Conservation (phyloP, 2,113 vertebrate genomes). For the Coptodon rendalli region DNA sequence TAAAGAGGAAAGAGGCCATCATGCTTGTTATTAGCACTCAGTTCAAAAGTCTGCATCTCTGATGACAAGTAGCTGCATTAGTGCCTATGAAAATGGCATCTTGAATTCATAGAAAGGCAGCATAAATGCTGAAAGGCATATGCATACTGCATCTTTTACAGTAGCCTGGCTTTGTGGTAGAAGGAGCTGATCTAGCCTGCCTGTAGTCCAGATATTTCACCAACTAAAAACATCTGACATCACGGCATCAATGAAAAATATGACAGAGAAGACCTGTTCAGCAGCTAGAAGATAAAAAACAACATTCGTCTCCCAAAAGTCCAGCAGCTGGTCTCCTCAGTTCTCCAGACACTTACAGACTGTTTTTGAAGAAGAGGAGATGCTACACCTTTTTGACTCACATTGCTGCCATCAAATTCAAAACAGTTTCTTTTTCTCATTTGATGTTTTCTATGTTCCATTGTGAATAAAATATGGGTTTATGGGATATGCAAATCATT, state of each 20-base stretch:
- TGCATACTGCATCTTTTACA: background rate
- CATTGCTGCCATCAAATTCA: background rate
- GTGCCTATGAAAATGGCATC: background rate
- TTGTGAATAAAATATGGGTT: background rate
- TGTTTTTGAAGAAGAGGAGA: background rate
- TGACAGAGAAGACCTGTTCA: background rate
- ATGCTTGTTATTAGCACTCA: background rate
- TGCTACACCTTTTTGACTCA: background rate
- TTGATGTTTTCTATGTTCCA: background rate
- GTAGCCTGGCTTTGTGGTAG: background rate
- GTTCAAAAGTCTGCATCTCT: background rate
- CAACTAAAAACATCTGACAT: background rate
- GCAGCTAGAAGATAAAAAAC: background rate
- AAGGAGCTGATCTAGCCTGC: background rate
- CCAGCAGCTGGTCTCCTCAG: background rate
- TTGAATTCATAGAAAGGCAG: background rate
- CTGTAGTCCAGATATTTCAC: background rate
- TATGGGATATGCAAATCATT: background rate
- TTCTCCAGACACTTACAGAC: background rate
- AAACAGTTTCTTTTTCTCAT: background rate
- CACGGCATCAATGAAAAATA: background rate
- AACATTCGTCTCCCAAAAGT: background rate
- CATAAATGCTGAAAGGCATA: background rate
- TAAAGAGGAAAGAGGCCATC: background rate
- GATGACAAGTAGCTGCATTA: background rate